Conservation (phyloP, 2,888 invertebrate species). For the Apodemia zela region DNA sequence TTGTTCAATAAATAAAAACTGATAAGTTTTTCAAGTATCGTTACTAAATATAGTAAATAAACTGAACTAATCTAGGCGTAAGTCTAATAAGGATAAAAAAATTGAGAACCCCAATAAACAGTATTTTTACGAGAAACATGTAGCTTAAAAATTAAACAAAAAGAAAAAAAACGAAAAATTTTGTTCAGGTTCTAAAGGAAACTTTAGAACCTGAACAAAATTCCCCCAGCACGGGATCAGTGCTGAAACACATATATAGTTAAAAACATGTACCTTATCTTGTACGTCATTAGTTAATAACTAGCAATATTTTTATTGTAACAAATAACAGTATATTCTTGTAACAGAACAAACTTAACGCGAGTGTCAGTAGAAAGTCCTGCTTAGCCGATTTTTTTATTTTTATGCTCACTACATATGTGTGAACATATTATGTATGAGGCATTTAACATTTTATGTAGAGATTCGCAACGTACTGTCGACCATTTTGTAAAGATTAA, state of each 20-base stretch:
- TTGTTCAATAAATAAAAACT: no score
- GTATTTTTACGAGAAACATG: neutral
- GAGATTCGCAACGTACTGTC: neutral
- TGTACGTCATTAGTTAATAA: neutral
- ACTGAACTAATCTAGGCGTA: neutral
- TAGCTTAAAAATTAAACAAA: neutral
- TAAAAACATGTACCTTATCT: neutral
- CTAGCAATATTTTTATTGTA: neutral
- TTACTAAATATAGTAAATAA: no score
- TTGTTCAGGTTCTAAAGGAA: no score
- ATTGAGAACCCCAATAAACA: neutral
- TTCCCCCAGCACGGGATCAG: no score
- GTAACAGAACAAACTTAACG: neutral
- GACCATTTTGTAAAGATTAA: neutral
- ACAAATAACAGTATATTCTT: constrained; percentile 1
- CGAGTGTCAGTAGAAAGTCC: neutral
- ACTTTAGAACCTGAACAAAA: no score
- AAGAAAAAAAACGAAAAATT: no score
- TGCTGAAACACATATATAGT: no score
- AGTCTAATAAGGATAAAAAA: neutral
- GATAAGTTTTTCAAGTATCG: no score
- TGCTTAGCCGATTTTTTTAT: neutral
- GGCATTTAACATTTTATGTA: neutral
- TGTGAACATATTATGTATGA: no score
- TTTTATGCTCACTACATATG: neutral